These are phyloP conservation scores for Sinhomidia bicolor DNA, from an alignment of 2,888 invertebrate species.

Conservation along the genomic window DNA sequence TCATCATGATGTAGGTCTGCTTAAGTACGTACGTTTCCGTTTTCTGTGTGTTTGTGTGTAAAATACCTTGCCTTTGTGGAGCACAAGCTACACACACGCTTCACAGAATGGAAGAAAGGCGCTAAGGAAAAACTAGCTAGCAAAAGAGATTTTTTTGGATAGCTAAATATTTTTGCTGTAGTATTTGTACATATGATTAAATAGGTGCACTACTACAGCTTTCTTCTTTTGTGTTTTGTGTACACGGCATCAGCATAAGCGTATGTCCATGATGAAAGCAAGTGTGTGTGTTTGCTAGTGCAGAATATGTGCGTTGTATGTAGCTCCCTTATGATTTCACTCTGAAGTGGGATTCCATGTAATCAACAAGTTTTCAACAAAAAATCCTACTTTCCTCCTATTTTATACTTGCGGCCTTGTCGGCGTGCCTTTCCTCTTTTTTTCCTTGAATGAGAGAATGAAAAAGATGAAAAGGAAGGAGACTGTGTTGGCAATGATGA, in stretches of 20 bases:
- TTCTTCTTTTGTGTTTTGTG: not conserved
- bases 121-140: no score
- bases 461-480: not conserved
- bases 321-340: slow-evolving; percentile 67
- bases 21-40: no score
- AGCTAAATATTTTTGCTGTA: no score
- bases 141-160: no score
- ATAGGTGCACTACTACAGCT: no score
- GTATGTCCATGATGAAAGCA: not conserved
- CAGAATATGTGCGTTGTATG: slow-evolving; percentile 29
- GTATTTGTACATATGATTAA: no score
- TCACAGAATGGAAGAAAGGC: no score
- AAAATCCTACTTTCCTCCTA: slow-evolving; percentile 52
- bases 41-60: no score
- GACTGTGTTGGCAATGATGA: no score
- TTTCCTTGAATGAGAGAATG: not conserved
- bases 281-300: not conserved
- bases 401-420: not conserved
- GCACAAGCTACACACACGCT: no score
- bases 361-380: slow-evolving; percentile 74
- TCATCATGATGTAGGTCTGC: not conserved
- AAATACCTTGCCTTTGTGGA: no score
- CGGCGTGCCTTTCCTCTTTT: not conserved
- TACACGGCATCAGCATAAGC: no score
- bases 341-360: slow-evolving; percentile 69